Evolutionary conservation across 2,113 vertebrate species (phyloP), one percentile per base, ranked within the genome.

Genomic region (Tragelaphus imberbis): DNA sequence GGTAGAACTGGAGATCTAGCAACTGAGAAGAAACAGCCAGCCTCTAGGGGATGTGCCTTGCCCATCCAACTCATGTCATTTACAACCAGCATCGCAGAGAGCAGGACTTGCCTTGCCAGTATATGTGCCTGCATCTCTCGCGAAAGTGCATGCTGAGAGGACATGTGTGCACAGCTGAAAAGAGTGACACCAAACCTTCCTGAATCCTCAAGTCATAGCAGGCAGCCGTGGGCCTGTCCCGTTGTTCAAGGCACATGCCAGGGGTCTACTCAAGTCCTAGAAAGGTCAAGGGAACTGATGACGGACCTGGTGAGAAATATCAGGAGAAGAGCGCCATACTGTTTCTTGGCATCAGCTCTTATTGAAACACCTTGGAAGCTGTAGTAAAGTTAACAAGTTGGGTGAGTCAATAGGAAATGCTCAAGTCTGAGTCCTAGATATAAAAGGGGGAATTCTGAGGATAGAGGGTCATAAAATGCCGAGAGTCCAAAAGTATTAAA

Each of bases 401-500:
- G 55, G 21, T 53, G 80, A 93, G 89, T 63, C 1, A 16, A 80
- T 13, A 65, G 51, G 61, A 96, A 33, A 63, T 49, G 6, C 15
- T 7, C 56, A 51, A 68, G 59, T 82, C 90, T 96, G 56, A 84
- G 68, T 65, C 80, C 79, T 44, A 13, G 30, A 71, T 58, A 68
- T 75, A 91, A 94, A 86, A 97, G 14, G 68, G 80, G 30, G 47
- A 36, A 82, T 53, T 77, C 33, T 84, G 82, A 95, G 61, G 53
- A 81, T 14, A 77, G 71, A 5, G 2, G 27, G 82, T 97, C 94
- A 94, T 90, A 96, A 96, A 94, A 94, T 95, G 53, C 36, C 40
- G 68, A 63, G 53, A n/a, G 51, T 65, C 88, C 79, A 84, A 86
- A 89, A 94, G 63, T 44, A 30, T n/a, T n/a, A 90, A 95, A 97